Evolutionary conservation across 2,797 vertebrate species (phyloP), one percentile per base, ranked within the genome.

Genomic region (Ptychobarbus kaznakovi): DNA sequence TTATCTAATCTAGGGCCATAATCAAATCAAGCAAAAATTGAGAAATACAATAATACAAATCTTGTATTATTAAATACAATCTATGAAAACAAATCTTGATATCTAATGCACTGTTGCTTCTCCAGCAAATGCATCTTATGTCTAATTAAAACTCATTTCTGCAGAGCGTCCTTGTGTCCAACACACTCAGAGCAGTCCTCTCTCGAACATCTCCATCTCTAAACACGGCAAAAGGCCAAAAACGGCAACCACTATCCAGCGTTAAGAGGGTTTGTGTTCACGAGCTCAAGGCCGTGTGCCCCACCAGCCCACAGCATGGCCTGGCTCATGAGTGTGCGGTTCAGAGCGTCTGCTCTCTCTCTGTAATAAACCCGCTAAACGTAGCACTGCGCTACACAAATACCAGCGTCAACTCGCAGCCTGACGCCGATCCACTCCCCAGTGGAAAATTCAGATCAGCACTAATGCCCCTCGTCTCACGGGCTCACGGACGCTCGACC

Each of bases 361-460:
- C 87, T 87, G 75, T 85, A 85, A 87, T 83, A 87, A 87, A 51
- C 9, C 77, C 42, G 16, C 51, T 72, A 58, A 86, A 7, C 2
- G 10, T 7, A 72, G 82, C 90, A 87, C 92, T 91, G 35, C 92
- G 92, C 89, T 91, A 92, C 90, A 90, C 89, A 92, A 94, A 92
- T 89, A 92, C 92, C 92, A 77, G 89, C 83, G 88, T 90, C 90
- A 20, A 83, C 86, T 90, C 91, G 85, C 89, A 88, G 92, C 89
- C 92, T 87, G 92, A 94, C 91, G 90, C 88, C 88, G 89, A 87
- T 77, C 90, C 93, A 93, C 88, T 88, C 80, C 90, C 89, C 87
- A 81, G 90, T 92, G 93, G 92, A 95, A 94, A 94, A 89, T 93
- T 87, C 88, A 90, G 91, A 93, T 94, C 93, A 92, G 94, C 91